A percentile compares a stretch with the other conserved stretches of the same genome.
Evolutionary conservation across 53 echinoderm and acorn worm species (phyloP).

Genomic region (Zoroaster sp.): DNA sequence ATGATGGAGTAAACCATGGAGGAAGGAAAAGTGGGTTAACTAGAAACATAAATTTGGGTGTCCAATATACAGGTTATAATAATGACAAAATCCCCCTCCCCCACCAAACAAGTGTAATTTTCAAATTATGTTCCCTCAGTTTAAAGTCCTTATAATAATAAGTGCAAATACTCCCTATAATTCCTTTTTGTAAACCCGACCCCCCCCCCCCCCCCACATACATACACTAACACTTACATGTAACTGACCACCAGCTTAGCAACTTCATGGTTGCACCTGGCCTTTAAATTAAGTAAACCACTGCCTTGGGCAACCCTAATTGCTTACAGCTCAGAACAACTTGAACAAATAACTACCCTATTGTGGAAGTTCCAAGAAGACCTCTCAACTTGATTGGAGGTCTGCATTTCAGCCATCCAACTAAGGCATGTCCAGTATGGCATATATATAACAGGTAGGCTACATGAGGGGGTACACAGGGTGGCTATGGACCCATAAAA

Average conservation of each 20-base stretch:
- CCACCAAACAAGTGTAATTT: no score
- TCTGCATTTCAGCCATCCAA: neutral
- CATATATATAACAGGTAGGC: conserved; percentile 7
- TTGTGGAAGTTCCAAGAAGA: conserved; percentile 24
- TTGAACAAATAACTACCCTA: conserved; percentile 19
- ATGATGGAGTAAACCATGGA: no score
- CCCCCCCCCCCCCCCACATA: no score
- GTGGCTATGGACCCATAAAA: neutral
- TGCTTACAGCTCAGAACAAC: neutral
- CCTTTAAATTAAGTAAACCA: neutral
- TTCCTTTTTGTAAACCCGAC: no score
- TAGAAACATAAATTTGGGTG: no score
- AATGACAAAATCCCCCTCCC: no score
- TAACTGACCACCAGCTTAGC: neutral
- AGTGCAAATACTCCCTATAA: no score
- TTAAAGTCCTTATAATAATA: no score
- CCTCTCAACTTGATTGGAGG: neutral
- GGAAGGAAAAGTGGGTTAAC: no score
- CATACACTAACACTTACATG: no score
- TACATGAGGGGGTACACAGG: neutral
- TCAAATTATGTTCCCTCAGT: no score
- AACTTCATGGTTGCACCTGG: neutral
- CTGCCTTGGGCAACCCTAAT: neutral
- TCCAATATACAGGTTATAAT: no score
- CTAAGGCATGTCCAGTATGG: neutral